A percentile compares a stretch with the other conserved stretches of the same genome.
phyloP scores from a whole-genome alignment of 2,797 vertebrate genomes.

The Phalanger gymnotis region DNA sequence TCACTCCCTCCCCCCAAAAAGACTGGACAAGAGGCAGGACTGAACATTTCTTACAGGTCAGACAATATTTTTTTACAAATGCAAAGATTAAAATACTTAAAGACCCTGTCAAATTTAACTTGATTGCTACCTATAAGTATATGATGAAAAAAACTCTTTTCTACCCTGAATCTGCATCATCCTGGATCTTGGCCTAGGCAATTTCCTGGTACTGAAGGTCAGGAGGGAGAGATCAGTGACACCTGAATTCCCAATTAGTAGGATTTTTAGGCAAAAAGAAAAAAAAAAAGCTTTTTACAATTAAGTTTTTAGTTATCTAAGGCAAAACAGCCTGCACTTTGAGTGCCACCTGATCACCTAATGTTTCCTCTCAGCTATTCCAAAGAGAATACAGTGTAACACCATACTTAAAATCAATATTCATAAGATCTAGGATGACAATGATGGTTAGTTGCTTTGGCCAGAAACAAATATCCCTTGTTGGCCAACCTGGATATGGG shows the following conservation, averaged over 20 bases:
- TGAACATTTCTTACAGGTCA: not conserved
- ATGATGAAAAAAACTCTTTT: not conserved
- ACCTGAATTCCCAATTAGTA: not conserved
- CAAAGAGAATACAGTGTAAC: not conserved
- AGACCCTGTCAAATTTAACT: not conserved
- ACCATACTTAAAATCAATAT: not conserved
- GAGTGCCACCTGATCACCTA: not conserved
- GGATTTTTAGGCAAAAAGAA: not conserved
- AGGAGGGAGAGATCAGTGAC: not conserved
- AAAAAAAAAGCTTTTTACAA: not conserved
- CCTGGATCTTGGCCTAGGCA: not conserved
- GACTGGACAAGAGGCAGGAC: not conserved
- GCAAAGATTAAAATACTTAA: not conserved
- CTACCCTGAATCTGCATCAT: not conserved
- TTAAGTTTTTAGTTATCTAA: not conserved
- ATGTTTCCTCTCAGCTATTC: not conserved
- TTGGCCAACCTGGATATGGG: not conserved
- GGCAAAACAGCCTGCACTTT: not conserved
- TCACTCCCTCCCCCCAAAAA: not conserved
- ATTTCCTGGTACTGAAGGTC: not conserved
- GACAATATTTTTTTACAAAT: not conserved
- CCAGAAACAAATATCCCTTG: not conserved
- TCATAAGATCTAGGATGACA: no score
- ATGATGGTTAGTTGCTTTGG: not conserved
- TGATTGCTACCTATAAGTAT: not conserved